A percentile compares a stretch with the other conserved stretches of the same genome.
phyloP scores from a whole-genome alignment of 2,888 invertebrate species.

The Protodeltote pygarga region DNA sequence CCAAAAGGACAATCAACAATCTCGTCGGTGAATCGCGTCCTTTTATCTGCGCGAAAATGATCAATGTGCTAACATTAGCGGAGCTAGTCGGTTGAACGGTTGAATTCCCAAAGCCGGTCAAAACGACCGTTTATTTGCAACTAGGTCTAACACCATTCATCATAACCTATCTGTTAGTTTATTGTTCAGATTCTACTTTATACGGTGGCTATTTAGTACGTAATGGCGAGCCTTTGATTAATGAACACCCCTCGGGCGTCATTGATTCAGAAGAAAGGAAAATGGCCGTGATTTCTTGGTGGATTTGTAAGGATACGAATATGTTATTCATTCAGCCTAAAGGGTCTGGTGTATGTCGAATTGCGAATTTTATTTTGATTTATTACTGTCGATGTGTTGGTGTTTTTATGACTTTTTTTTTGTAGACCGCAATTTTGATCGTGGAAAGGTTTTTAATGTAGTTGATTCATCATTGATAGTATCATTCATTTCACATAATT shows the following conservation, averaged over 20 bases:
- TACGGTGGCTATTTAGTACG: slow-evolving; percentile 38
- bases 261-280: slow-evolving; percentile 38
- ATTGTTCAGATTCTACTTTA: slow-evolving; percentile 39
- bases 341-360: slow-evolving; percentile 17
- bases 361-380: slow-evolving; percentile 13
- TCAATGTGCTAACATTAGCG: too few relatives aligned
- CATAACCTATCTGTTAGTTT: slow-evolving; percentile 32
- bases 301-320: slow-evolving; percentile 29
- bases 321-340: slow-evolving; percentile 30
- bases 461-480: too few relatives aligned
- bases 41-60: too few relatives aligned
- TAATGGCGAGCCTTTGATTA: slow-evolving; percentile 41
- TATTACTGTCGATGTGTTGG: neutral
- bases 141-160: slow-evolving; percentile 32
- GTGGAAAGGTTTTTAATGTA: too few relatives aligned
- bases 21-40: too few relatives aligned
- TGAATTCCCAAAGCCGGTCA: slow-evolving; percentile 8
- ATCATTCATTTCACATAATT: too few relatives aligned
- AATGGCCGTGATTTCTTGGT: slow-evolving; percentile 41
- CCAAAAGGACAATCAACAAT: too few relatives aligned
- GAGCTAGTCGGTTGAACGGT: too few relatives aligned
- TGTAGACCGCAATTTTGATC: too few relatives aligned
- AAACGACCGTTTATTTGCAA: slow-evolving; percentile 21
- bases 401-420: neutral
- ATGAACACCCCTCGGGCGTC: slow-evolving; percentile 33